Evolutionary conservation across 1,140 invertebrate species (phyloP).

Genomic region (Tetragonula clypearis): DNA sequence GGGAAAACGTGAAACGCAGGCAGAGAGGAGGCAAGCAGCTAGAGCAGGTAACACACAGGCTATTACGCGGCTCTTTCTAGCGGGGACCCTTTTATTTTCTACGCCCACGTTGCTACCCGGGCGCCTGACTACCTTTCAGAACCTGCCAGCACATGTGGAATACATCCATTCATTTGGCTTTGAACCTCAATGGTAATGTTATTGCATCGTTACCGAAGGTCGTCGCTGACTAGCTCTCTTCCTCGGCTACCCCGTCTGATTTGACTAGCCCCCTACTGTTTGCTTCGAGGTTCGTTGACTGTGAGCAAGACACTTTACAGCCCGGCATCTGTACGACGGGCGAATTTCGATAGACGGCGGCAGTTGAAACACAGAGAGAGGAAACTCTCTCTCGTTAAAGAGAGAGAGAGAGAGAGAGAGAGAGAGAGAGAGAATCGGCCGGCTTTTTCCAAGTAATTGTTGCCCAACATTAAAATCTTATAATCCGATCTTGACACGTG

Average conservation of each 20-base stretch:
- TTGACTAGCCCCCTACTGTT: slow-evolving; percentile 17
- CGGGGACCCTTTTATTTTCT: slow-evolving; percentile 68
- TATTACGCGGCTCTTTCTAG: slow-evolving; percentile 69
- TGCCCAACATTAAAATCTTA: no score
- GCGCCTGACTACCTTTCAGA: slow-evolving; percentile 39
- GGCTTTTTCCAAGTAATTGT: neutral
- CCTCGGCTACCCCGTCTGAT: slow-evolving; percentile 12
- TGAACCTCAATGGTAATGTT: slow-evolving; percentile 75
- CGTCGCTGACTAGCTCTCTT: slow-evolving; percentile 34
- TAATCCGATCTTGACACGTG: no score
- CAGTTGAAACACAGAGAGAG: neutral
- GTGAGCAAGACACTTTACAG: neutral
- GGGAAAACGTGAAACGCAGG: slow-evolving; percentile 27
- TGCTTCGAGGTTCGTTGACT: neutral
- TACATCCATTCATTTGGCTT: slow-evolving; percentile 74
- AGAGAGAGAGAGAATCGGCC: neutral
- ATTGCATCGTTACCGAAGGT: slow-evolving; percentile 73
- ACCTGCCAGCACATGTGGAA: slow-evolving; percentile 58
- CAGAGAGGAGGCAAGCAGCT: slow-evolving; percentile 43
- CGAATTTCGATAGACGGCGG: neutral
- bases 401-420: no score
- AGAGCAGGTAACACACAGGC: slow-evolving; percentile 60
- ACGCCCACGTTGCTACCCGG: slow-evolving; percentile 19
- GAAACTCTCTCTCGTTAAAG: no score
- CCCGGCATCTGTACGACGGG: neutral